Conservation (phyloP, 2,888 invertebrate genomes). For the Macaria notata region DNA sequence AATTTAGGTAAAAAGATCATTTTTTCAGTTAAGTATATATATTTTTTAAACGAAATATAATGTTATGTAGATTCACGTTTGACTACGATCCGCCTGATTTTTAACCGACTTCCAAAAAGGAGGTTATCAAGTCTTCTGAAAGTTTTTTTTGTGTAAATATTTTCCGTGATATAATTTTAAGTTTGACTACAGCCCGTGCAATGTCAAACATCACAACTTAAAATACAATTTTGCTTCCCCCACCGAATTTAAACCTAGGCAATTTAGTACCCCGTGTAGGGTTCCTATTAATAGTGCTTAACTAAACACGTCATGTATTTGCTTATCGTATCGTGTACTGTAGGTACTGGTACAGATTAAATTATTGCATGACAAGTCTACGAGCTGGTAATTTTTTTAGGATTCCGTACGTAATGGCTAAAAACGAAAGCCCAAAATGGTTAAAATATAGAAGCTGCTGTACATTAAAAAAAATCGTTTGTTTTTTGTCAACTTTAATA, state of each 20-base stretch:
- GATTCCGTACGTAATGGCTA: no score
- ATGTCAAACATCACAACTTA: background rate
- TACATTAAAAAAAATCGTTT: no score
- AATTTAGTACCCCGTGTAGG: background rate
- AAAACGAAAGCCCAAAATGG: no score
- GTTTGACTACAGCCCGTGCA: background rate
- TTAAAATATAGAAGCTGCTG: no score
- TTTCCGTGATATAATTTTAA: background rate
- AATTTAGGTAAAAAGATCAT: no score
- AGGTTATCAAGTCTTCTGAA: no score
- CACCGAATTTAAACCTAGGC: no score
- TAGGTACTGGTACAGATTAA: background rate
- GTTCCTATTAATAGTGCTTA: slow-evolving; percentile 15
- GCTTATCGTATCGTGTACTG: slow-evolving; percentile 5
- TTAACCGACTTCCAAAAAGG: no score
- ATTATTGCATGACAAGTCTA: slow-evolving; percentile 1
- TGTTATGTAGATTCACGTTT: background rate
- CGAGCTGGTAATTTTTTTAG: background rate
- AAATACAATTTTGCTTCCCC: no score
- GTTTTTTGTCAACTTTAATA: no score
- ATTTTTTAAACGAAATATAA: no score
- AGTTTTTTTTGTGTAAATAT: background rate
- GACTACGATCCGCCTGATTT: background rate
- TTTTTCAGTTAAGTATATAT: no score
- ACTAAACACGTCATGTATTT: slow-evolving; percentile 14